Conservation (phyloP, 2,888 invertebrate genomes). For the Tenthredo mesomela region DNA sequence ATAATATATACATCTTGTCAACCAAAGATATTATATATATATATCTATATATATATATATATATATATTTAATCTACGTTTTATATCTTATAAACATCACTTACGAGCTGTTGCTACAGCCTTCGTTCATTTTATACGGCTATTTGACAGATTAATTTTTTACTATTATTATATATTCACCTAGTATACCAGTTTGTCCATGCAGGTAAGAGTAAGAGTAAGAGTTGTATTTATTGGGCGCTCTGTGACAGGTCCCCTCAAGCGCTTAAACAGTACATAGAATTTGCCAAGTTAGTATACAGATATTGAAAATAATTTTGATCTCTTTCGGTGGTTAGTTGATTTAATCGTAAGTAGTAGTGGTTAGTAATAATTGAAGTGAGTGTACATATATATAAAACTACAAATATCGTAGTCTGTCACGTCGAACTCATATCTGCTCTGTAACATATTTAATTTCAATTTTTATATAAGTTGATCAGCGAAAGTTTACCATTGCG, state of each 20-base stretch:
- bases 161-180: not conserved
- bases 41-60: no score
- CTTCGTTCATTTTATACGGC: not conserved
- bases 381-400: no score
- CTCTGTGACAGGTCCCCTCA: no score
- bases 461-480: constrained; percentile 31
- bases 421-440: not conserved
- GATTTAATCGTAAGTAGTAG: no score
- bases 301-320: no score
- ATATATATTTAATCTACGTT: constrained; percentile 6
- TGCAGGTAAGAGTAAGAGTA: no score
- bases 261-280: no score
- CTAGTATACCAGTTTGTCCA: not conserved
- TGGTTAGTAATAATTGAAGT: no score
- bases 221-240: no score
- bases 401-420: not conserved
- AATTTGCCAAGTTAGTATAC: no score
- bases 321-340: no score
- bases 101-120: not conserved
- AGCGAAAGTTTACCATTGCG: constrained; percentile 19
- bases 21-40: not conserved
- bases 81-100: constrained; percentile 4
- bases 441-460: not conserved
- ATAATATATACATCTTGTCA: not conserved
- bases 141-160: not conserved